Conservation (phyloP, 2,113 vertebrate species). For the Bostrychus sinensis region DNA sequence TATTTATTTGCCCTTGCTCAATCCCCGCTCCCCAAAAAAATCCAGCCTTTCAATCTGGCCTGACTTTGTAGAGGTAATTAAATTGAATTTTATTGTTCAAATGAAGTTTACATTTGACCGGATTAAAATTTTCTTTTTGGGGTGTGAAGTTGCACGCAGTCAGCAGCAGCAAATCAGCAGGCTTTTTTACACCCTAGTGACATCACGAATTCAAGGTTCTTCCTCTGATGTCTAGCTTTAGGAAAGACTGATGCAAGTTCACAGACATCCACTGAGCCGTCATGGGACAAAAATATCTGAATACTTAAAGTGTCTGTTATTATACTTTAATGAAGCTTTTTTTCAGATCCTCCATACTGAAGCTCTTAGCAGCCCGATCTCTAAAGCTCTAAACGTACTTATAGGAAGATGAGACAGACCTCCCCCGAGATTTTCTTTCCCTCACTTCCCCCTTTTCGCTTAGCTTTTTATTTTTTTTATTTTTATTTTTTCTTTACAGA, state of each 20-base stretch:
- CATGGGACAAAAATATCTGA: conserved; percentile 50
- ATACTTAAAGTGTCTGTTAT: conserved; percentile 45
- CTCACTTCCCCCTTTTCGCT: conserved; percentile 27
- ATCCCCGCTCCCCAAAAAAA: conserved; percentile 36
- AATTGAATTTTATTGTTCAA: conserved; percentile 14
- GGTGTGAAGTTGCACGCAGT: conserved; percentile 20
- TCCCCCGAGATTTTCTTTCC: conserved; percentile 45
- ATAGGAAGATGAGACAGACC: conserved; percentile 39
- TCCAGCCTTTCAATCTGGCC: background rate
- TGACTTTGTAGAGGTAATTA: conserved; percentile 37
- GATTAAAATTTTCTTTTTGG: conserved; percentile 22
- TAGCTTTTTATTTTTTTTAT: too few relatives aligned
- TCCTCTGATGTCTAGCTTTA: conserved; percentile 51
- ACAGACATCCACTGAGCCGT: conserved; percentile 43
- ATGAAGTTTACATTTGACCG: conserved; percentile 38
- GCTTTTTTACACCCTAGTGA: conserved; percentile 29
- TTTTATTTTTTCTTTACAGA: conserved; percentile 54
- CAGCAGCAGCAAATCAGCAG: conserved; percentile 29
- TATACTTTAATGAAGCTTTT: conserved; percentile 29
- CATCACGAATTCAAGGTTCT: conserved; percentile 51
- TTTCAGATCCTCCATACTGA: conserved; percentile 19
- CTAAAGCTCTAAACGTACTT: conserved; percentile 33
- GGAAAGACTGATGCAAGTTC: conserved; percentile 62
- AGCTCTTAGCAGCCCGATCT: conserved; percentile 17
- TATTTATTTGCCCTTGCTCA: conserved; percentile 42